Conservation (phyloP, 37 sponge, comb jelly and placozoan species). For the Ephydatia muelleri region DNA sequence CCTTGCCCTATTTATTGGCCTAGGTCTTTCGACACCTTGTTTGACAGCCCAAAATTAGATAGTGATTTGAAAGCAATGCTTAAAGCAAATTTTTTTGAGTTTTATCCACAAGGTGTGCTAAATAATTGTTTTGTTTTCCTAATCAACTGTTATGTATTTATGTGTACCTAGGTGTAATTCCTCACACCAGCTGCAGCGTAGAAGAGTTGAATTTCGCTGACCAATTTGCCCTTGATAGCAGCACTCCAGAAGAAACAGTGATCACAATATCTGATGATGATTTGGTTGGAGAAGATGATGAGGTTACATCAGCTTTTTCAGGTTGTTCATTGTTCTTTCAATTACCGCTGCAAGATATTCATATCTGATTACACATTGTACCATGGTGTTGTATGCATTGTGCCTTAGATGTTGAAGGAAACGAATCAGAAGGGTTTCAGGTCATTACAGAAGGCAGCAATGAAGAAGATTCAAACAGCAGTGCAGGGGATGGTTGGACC, state of each 20-base stretch:
- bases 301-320: slow-evolving; percentile 51
- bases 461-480: slow-evolving; percentile 12
- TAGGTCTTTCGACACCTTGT: slow-evolving; percentile 75
- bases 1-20: not conserved
- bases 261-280: slow-evolving; percentile 36
- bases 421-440: not conserved
- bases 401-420: slow-evolving; percentile 1
- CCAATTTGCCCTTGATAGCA: not conserved
- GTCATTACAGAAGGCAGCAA: slow-evolving; percentile 8
- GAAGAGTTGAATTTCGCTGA: not conserved
- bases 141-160: not conserved
- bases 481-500: slow-evolving; percentile 28
- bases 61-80: slow-evolving; percentile 53
- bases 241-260: not conserved
- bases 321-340: slow-evolving; percentile 3
- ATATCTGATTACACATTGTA: too few relatives aligned
- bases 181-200: not conserved
- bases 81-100: slow-evolving; percentile 64
- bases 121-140: not conserved
- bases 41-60: slow-evolving; percentile 78
- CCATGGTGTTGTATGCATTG: not conserved
- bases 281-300: slow-evolving; percentile 59
- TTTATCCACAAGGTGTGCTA: slow-evolving; percentile 22
- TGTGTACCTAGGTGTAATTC: not conserved
- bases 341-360: not conserved